Evolutionary conservation across 2,888 invertebrate species (phyloP), one percentile per base, ranked within the genome.

Genomic region (Cheilosia grossa): DNA sequence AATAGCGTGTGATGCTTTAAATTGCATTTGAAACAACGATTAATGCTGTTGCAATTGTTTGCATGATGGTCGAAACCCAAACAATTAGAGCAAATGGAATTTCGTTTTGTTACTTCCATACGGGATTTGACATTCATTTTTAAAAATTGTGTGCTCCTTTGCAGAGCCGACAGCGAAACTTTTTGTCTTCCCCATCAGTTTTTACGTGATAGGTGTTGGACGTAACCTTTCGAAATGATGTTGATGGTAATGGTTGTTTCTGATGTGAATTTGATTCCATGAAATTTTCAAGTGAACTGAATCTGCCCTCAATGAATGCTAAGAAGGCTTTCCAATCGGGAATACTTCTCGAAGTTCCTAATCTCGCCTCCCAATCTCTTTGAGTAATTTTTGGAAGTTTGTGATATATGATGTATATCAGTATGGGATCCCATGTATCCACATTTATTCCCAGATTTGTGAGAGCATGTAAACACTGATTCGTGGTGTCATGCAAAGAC

Each of bases 291-390:
- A 75, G 17, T 5, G 66, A 75, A 7, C 63, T 37, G 37, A 37
- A 37, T 37, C 37, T 37, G 13, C 37, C 64, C 4, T 54, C 42
- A 30, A 56, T 44, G 33, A 66, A 66, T 2, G 74, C 21, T 17
- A 44, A 49, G 37, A 74, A 74, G 13, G 64, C 49, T 58, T 74
- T 74, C 74, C 64, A 74, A 40, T 64, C 74, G 15, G 64, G 61
- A 33, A 74, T 21, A 47, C 17, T 44, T 33, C 47, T 74, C 4
- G 54, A 64, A n/a, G 64, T 74, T 1, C 63, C 74, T 51, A 61
- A 63, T 7, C 37, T 59, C 13, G 13, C 17, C 21, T 72, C 51
- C 49, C 70, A 70, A n/a, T 59, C 70, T 27, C 42, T 70, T 27
- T 70, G 59, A 1, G 59, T 58, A 6, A 19, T 19, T 47, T 47